A percentile compares a stretch with the other conserved stretches of the same genome.
Evolutionary conservation across 2,888 invertebrate genomes (phyloP).

Genomic region (Himalopsyche kuldschensis): DNA sequence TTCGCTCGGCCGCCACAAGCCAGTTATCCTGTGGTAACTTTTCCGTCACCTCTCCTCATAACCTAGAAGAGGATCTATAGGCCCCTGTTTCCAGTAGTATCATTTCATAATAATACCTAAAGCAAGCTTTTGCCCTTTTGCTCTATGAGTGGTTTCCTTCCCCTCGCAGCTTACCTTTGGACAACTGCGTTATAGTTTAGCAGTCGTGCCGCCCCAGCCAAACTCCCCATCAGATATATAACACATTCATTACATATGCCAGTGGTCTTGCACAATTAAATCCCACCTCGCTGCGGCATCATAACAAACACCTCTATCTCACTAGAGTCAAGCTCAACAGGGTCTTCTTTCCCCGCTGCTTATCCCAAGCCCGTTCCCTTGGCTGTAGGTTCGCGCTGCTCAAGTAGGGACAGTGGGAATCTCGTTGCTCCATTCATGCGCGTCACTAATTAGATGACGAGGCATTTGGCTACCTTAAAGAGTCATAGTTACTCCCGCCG

Average conservation of each 20-base stretch:
- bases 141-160: slow-evolving; percentile 73
- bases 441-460: slow-evolving; percentile 65
- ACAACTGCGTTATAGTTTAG: slow-evolving; percentile 68
- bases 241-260: too few species aligned
- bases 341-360: slow-evolving; percentile 75
- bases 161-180: slow-evolving; percentile 66
- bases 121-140: slow-evolving; percentile 70
- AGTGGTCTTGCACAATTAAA: too few species aligned
- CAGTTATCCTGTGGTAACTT: too few species aligned
- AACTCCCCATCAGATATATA: too few species aligned
- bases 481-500: slow-evolving; percentile 45
- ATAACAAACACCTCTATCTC: slow-evolving; percentile 61
- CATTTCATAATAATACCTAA: too few species aligned
- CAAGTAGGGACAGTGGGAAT: slow-evolving; percentile 59
- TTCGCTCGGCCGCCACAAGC: too few species aligned
- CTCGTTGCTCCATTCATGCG: slow-evolving; percentile 67
- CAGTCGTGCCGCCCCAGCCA: slow-evolving; percentile 70
- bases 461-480: slow-evolving; percentile 58
- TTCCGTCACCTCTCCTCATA: too few species aligned
- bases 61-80: too few species aligned
- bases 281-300: slow-evolving; percentile 64
- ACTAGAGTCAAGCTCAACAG: slow-evolving; percentile 69
- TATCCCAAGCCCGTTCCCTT: slow-evolving; percentile 69
- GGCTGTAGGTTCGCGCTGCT: slow-evolving; percentile 48
- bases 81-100: too few species aligned